Evolutionary conservation across 2,888 invertebrate species (phyloP), one percentile per base, ranked within the genome.

Genomic region (Lamellibrachia columna): DNA sequence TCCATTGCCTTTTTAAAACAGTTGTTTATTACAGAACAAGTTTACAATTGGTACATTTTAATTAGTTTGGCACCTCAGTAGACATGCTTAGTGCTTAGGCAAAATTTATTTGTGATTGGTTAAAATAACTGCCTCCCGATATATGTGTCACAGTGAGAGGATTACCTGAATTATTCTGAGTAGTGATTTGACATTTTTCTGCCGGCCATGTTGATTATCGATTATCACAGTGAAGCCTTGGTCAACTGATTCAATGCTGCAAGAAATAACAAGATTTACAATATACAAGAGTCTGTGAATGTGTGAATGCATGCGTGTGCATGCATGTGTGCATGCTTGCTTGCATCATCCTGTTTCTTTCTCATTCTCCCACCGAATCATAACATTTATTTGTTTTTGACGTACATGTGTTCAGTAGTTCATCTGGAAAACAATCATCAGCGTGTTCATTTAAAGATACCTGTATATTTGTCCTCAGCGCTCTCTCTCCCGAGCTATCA

Each of bases 191-290:
- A 96, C 94, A 92, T 96, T 95, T 52, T 95, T 94, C 95, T 95
- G 96, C 3, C 22, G n/a, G 95, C 99, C 99, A 93, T 96, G 96
- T 96, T 99, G 97, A 98, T 99, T 99, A 97, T 99, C 99, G 96
- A 99, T 98, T 95, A 99, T 97, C 94, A 99, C 98, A 92, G 99
- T 98, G 97, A 99, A 99, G 94, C 99, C 98, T 95, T 98, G 97
- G 94, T 98, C 97, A 95, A 98, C 97, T 92, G 98, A 98, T 95
- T 98, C 98, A 96, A 98, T 98, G 96, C 98, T 98, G 97, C 91
- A 97, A 40, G 40, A 1, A 40, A 40, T 40, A 40, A 1, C 40
- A 40, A 40, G 40, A 40, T 40, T 40, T 40, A 40, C 40, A 40
- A 40, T 40, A 40, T 40, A 28, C 28, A 28, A 40, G 40, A 40